These are phyloP conservation scores for Piezodorus guildinii DNA, from an alignment of 1,140 invertebrate species.

Conservation along the genomic window DNA sequence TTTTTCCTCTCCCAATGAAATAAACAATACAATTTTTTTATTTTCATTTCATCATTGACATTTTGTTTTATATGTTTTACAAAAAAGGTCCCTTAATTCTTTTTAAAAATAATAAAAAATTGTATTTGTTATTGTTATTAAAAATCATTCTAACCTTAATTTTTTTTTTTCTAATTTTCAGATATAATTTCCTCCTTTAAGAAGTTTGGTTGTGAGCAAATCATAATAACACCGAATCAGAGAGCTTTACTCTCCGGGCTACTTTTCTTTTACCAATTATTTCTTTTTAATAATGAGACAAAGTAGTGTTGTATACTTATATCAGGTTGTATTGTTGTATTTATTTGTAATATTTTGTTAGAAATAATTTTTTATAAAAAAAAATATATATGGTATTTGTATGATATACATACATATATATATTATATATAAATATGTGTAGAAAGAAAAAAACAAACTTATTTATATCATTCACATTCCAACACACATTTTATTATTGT, in stretches of 20 bases:
- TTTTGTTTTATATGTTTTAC: no score
- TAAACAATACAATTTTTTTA: no score
- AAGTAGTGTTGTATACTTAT: not conserved
- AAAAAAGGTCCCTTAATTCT: no score
- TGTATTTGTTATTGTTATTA: no score
- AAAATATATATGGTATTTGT: not conserved
- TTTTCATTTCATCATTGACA: no score
- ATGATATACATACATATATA: not conserved
- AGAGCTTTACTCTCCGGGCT: not conserved
- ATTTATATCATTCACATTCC: not conserved
- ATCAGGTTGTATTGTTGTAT: conserved; percentile 6
- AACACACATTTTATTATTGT: not conserved
- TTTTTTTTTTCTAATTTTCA: no score
- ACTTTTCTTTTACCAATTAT: conserved; percentile 3
- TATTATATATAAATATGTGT: not conserved
- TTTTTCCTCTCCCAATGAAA: no score
- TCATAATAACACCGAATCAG: not conserved
- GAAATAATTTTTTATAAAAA: not conserved
- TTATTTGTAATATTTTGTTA: conserved; percentile 5
- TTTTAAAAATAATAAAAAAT: no score
- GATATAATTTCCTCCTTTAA: no score
- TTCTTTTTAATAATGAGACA: conserved; percentile 1
- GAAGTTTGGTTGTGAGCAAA: no score
- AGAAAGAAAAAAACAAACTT: conserved; percentile 1
- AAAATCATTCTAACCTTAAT: no score